These are phyloP conservation scores for Periplaneta americana DNA, from an alignment of 1,140 invertebrate genomes.

Conservation along the genomic window DNA sequence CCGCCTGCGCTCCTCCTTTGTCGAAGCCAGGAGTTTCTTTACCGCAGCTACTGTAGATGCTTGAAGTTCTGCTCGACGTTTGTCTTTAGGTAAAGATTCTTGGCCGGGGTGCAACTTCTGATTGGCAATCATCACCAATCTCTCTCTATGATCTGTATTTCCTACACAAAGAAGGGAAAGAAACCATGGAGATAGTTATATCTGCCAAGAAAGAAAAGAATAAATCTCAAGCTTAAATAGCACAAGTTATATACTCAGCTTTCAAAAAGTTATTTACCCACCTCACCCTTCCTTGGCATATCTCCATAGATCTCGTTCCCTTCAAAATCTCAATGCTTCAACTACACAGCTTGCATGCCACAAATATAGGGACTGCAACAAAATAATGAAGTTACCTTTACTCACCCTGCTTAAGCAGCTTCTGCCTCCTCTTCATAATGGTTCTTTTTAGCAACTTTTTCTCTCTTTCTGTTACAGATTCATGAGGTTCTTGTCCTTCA, in stretches of 20 bases:
- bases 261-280: not conserved
- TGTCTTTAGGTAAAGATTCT: not conserved
- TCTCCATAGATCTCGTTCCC: not conserved
- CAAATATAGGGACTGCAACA: not conserved
- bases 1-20: slow-evolving; percentile 31
- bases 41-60: slow-evolving; percentile 30
- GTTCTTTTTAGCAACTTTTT: slow-evolving; percentile 4
- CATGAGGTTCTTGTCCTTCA: slow-evolving; percentile 26
- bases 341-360: not conserved
- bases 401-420: not conserved
- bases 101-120: not conserved
- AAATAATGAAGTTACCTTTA: not conserved
- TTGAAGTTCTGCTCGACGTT: not conserved
- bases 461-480: slow-evolving; percentile 19
- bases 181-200: not conserved
- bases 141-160: not conserved
- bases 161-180: not conserved
- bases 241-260: not conserved
- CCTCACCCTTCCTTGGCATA: not conserved
- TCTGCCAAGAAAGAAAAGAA: not conserved
- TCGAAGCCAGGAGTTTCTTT: slow-evolving; percentile 30
- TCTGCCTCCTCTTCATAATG: slow-evolving; percentile 1
- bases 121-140: not conserved
- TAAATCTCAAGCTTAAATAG: too few relatives aligned
- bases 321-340: not conserved